Base-by-base conservation (phyloP, 2,797 vertebrate genomes). In the Ficedula albicollis region DNA sequence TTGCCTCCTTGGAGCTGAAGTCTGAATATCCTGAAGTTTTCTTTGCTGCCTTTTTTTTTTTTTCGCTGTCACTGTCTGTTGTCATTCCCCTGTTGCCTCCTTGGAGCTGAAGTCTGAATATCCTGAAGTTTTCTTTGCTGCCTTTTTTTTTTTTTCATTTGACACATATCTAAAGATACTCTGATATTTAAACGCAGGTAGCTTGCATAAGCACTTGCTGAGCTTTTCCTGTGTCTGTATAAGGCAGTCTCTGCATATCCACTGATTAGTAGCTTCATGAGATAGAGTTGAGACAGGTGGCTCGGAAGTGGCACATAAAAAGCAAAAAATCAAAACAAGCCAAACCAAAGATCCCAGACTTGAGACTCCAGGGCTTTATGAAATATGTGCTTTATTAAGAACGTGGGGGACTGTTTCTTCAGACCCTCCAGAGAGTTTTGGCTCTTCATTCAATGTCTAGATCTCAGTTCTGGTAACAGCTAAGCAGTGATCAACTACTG, bases 231-330 rank as follows among this genome's bases (percentile, higher is more conserved):
- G 20, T 59, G 36, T 79, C 27, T 84, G 5, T 64, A 11, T 56
- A 68, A 84, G 34, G 32, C 0, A 0, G 67, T 21, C 19, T 63
- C 11, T 63, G 30, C 11, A 9, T 69, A 73, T 25, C 6, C 7
- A 17, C 14, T 12, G 26, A 29, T 52, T 5, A 38, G 41, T 32
- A 75, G 20, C 32, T 87, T 87, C 15, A 38, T 1, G 5, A 56
- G 36, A 21, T 4, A 63, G 55, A 59, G 8, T 67, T 87, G 59
- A 62, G 27, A 20, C 9, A 62, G 18, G 8, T 68, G 32, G 3
- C 32, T 54, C 1, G 2, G 21, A 72, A 89, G 4, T 68, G 17
- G 8, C 41, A 36, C 9, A 18, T 55, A 18, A 2, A 49, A 79
- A 73, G 2, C 21, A 56, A 76, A 87, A 85, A 43, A 20, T 51